A percentile compares a stretch with the other conserved stretches of the same genome.
Evolutionary conservation across 64 coral and sea anemone species (phyloP).

Genomic region (Montipora sp.): DNA sequence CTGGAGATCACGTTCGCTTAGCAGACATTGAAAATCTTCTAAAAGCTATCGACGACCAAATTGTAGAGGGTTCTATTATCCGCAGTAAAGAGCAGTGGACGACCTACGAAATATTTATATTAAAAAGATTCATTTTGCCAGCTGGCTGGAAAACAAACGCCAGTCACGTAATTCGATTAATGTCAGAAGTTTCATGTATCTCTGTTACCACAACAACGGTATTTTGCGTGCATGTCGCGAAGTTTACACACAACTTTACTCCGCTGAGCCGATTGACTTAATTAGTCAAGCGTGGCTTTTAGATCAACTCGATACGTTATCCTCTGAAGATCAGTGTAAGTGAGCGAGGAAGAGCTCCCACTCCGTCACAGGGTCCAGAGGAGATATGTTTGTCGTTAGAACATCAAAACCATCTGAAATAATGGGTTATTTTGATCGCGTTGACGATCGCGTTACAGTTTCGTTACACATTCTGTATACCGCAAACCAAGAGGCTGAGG

Average conservation of each 20-base stretch:
- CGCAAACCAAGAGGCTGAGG: too few relatives aligned
- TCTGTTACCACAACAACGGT: not conserved
- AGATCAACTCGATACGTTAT: too few relatives aligned
- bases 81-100: slow-evolving; percentile 19
- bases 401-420: too few relatives aligned
- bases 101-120: slow-evolving; percentile 46
- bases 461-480: too few relatives aligned
- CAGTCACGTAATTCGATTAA: slow-evolving; percentile 3
- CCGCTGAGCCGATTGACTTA: not conserved
- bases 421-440: too few relatives aligned
- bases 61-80: not conserved
- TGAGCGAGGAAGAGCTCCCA: too few relatives aligned
- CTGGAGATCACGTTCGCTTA: not conserved
- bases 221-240: not conserved
- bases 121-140: not conserved
- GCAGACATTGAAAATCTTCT: not conserved
- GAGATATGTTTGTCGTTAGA: too few relatives aligned
- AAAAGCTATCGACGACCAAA: not conserved
- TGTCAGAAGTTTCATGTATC: not conserved
- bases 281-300: not conserved
- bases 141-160: not conserved
- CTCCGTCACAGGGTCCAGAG: too few relatives aligned
- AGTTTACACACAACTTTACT: slow-evolving; percentile 17
- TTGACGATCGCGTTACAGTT: too few relatives aligned
- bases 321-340: too few relatives aligned